phyloP scores from a whole-genome alignment of 2,888 invertebrate species.

The Drosophila leonis region DNA sequence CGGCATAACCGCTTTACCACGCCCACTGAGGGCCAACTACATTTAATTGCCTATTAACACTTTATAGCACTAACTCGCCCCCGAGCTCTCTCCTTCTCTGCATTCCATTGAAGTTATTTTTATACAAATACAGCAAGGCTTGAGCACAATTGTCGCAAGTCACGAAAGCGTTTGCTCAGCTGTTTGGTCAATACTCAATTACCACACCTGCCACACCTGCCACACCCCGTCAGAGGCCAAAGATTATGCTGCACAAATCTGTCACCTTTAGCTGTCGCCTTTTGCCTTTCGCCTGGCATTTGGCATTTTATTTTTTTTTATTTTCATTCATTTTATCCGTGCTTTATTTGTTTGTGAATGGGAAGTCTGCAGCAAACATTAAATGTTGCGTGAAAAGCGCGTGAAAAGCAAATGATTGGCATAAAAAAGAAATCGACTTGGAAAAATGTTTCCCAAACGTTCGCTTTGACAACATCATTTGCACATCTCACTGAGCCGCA shows the following conservation, averaged over 20 bases:
- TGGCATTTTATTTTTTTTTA: constrained; percentile 33
- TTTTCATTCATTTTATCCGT: constrained; percentile 34
- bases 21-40: not conserved
- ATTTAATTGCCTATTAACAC: constrained; percentile 63
- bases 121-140: constrained; percentile 20
- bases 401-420: constrained; percentile 60
- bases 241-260: constrained; percentile 66
- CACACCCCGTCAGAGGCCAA: constrained; percentile 21
- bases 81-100: not conserved
- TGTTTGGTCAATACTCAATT: constrained; percentile 77
- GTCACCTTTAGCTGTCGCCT: constrained; percentile 44
- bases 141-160: constrained; percentile 60
- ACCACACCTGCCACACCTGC: constrained; percentile 22
- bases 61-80: constrained; percentile 14
- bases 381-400: constrained; percentile 75
- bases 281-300: constrained; percentile 20
- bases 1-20: constrained; percentile 14
- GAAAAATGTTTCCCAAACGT: constrained; percentile 28
- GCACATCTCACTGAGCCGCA: constrained; percentile 55
- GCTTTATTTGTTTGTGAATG: constrained; percentile 21
- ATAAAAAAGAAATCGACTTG: constrained; percentile 44
- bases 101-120: constrained; percentile 23
- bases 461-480: constrained; percentile 63
- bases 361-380: constrained; percentile 41
- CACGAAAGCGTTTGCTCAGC: constrained; percentile 60